Conservation (phyloP, 1,140 invertebrate genomes). For the Ceratina calcarata region DNA sequence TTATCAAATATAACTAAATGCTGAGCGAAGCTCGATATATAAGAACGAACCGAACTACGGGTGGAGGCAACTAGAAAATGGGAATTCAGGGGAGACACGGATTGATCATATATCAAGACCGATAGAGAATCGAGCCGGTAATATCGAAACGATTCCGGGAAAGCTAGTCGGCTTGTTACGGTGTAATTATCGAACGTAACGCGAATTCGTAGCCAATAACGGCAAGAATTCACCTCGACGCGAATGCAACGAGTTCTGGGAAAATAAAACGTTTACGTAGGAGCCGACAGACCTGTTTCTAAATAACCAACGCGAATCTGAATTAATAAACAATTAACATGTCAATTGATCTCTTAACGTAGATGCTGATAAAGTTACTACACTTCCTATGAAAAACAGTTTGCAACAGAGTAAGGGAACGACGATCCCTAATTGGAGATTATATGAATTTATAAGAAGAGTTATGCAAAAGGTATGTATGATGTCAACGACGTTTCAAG, state of each 20-base stretch:
- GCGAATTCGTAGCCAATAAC: slow-evolving; percentile 24
- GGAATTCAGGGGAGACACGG: slow-evolving; percentile 8
- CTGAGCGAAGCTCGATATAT: too few relatives aligned
- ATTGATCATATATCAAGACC: slow-evolving; percentile 55
- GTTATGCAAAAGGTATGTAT: too few relatives aligned
- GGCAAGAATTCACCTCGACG: slow-evolving; percentile 11
- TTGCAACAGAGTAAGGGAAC: too few relatives aligned
- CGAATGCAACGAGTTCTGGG: neutral
- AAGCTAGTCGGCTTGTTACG: slow-evolving; percentile 36
- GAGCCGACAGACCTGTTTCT: slow-evolving; percentile 32
- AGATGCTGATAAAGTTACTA: slow-evolving; percentile 42
- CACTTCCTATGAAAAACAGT: neutral
- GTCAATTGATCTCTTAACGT: slow-evolving; percentile 35
- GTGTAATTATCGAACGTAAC: slow-evolving; percentile 34
- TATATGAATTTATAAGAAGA: too few relatives aligned
- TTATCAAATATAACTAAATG: neutral
- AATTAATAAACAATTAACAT: slow-evolving; percentile 58
- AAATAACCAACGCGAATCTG: slow-evolving; percentile 36
- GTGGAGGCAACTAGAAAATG: slow-evolving; percentile 16
- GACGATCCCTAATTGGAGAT: too few relatives aligned
- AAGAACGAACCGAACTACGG: too few relatives aligned
- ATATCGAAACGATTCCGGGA: slow-evolving; percentile 49
- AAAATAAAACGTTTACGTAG: slow-evolving; percentile 35
- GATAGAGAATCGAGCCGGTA: slow-evolving; percentile 45
- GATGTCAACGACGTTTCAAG: too few relatives aligned